Conservation (phyloP, 2,113 vertebrate genomes). For the Calyptomena viridis region DNA sequence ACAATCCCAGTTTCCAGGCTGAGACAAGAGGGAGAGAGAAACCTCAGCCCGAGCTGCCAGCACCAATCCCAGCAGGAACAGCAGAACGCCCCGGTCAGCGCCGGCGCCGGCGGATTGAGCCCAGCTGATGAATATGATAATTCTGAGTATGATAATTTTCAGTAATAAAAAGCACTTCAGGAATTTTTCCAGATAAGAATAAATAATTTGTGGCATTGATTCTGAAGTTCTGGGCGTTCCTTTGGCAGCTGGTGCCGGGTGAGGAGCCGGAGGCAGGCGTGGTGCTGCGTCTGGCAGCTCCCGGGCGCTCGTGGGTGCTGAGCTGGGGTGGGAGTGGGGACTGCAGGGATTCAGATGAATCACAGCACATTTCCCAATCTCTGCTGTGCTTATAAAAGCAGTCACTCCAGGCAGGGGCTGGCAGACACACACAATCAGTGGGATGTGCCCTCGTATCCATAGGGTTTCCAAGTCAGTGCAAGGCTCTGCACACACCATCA, state of each 20-base stretch:
- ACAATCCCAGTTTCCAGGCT: background rate
- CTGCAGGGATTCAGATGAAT: background rate
- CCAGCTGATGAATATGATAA: background rate
- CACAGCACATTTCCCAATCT: background rate
- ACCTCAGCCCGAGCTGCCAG: background rate
- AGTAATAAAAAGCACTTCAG: background rate
- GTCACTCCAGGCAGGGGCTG: background rate
- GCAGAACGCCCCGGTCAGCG: background rate
- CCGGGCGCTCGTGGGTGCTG: background rate
- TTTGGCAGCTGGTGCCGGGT: background rate
- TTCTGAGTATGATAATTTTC: background rate
- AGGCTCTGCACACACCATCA: background rate
- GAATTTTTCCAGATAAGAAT: background rate
- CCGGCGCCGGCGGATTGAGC: background rate
- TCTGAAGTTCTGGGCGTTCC: background rate
- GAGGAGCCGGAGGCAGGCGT: background rate
- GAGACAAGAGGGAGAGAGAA: background rate
- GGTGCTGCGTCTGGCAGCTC: background rate
- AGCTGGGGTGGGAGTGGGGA: background rate
- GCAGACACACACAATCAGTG: accelerated
- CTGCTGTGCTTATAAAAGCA: background rate
- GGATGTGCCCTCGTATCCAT: background rate
- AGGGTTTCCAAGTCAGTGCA: accelerated
- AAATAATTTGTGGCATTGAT: accelerated
- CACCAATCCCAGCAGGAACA: background rate